A percentile compares a stretch with the other conserved stretches of the same genome.
Evolutionary conservation across 2,797 vertebrate species (phyloP).

Genomic region (Silurus aristotelis): DNA sequence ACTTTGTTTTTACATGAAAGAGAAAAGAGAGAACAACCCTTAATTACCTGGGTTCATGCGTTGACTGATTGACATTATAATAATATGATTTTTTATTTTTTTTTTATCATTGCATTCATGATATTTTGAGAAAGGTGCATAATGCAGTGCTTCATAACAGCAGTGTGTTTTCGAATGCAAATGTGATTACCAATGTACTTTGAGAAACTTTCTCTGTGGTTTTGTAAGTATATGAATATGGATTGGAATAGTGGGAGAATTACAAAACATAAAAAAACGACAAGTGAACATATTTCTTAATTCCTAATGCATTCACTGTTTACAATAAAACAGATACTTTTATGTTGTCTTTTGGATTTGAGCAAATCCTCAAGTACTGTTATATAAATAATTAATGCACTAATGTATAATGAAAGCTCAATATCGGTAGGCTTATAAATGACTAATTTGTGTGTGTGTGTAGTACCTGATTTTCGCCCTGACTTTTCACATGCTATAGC

Average conservation of each 20-base stretch:
- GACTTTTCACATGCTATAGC: neutral
- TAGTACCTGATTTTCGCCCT: neutral
- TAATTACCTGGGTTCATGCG: neutral
- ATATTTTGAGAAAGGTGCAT: neutral
- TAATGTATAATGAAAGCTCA: neutral
- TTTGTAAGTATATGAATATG: too few species aligned
- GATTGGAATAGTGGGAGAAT: too few species aligned
- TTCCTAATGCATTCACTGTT: neutral
- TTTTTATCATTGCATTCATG: neutral
- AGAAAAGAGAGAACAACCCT: neutral
- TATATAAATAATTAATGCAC: neutral
- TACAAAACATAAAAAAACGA: neutral
- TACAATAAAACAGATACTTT: neutral
- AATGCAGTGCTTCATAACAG: too few species aligned
- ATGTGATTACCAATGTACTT: too few species aligned
- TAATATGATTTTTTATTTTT: neutral
- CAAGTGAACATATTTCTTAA: too few species aligned
- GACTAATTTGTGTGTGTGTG: neutral
- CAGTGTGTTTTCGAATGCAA: too few species aligned
- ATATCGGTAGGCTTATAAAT: neutral
- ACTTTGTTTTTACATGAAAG: slow-evolving; percentile 4
- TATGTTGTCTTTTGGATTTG: neutral
- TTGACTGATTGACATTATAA: neutral
- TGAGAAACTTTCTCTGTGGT: too few species aligned
- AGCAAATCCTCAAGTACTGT: neutral